These are phyloP conservation scores for Rapana venosa DNA, from an alignment of 2,888 invertebrate genomes.

Conservation along the genomic window DNA sequence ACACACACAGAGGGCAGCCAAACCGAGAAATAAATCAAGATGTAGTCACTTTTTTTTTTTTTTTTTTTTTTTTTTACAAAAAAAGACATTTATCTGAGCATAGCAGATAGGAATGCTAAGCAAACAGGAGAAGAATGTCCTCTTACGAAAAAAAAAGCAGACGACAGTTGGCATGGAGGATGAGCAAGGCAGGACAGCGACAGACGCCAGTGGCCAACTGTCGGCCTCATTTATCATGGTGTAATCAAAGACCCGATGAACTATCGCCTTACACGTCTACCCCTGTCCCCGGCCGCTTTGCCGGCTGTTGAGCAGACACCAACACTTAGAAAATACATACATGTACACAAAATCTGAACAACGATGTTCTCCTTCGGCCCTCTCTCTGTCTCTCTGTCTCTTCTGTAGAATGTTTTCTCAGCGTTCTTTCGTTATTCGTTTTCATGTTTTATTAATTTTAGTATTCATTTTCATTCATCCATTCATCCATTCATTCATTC, in stretches of 20 bases:
- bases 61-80: too few species aligned
- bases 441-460: background rate
- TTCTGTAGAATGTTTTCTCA: too few species aligned
- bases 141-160: background rate
- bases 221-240: background rate
- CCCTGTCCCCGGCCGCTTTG: background rate
- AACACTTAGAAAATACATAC: too few species aligned
- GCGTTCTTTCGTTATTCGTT: too few species aligned
- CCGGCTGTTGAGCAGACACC: background rate
- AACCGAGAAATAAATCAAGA: background rate
- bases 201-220: background rate
- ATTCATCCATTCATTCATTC: background rate
- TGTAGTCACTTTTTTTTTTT: background rate
- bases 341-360: too few species aligned
- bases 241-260: slow-evolving; percentile 31
- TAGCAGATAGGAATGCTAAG: background rate
- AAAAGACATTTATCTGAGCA: background rate
- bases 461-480: background rate
- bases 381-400: too few species aligned
- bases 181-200: background rate
- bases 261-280: background rate
- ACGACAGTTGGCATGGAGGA: slow-evolving; percentile 16
- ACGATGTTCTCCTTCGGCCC: too few species aligned
- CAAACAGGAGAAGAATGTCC: background rate
- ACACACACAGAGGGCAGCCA: background rate